Conservation (phyloP, 2,113 vertebrate genomes). For the Seriola dumerili region DNA sequence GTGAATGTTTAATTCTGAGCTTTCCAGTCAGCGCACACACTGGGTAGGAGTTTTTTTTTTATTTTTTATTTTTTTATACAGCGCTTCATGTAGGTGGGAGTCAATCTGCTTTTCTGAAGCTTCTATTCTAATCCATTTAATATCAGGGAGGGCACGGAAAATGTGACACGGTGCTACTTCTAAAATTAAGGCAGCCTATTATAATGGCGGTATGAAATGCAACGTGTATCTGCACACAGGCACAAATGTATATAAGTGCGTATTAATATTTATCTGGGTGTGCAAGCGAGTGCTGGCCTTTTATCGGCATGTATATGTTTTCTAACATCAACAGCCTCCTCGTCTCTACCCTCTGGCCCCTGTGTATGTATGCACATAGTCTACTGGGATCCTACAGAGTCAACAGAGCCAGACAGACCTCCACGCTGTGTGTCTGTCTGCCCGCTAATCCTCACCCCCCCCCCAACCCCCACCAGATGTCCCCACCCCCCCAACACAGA, state of each 20-base stretch:
- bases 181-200: constrained; percentile 35
- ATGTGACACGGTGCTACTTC: constrained; percentile 28
- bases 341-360: constrained; percentile 17
- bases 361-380: constrained; percentile 41
- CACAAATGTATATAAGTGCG: background rate
- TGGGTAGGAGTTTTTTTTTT: background rate
- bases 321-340: constrained; percentile 33
- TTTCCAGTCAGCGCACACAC: background rate
- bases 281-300: background rate
- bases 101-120: constrained; percentile 39
- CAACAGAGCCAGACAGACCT: constrained; percentile 67
- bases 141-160: constrained; percentile 16
- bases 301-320: constrained; percentile 35
- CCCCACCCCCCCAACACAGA: constrained; percentile 46
- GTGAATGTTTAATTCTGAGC: constrained; percentile 36
- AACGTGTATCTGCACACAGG: background rate
- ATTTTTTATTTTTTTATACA: background rate
- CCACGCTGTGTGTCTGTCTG: constrained; percentile 49
- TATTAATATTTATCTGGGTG: constrained; percentile 25
- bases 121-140: constrained; percentile 33
- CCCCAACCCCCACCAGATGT: constrained; percentile 52
- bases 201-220: constrained; percentile 13
- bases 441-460: constrained; percentile 63
- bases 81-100: constrained; percentile 36
- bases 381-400: constrained; percentile 59